These are phyloP conservation scores for Megamerina dolium DNA, from an alignment of 2,888 invertebrate genomes.

Conservation along the genomic window DNA sequence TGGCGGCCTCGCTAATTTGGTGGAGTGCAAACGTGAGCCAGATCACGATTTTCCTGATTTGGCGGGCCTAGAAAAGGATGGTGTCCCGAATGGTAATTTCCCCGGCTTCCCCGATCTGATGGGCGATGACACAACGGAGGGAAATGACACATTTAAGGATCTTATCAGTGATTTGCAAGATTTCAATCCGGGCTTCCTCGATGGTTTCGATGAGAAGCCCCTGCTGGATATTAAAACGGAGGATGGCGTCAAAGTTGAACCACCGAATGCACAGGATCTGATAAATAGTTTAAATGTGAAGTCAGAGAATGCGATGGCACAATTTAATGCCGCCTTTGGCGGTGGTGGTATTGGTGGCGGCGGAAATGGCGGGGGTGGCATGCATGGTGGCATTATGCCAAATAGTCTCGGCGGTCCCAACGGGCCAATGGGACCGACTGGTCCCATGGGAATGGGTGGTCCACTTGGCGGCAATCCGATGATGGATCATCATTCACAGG, in stretches of 20 bases:
- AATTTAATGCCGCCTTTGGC: conserved; percentile 42
- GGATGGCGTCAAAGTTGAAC: conserved; percentile 47
- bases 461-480: conserved; percentile 4
- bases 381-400: conserved; percentile 16
- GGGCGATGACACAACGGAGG: conserved; percentile 76
- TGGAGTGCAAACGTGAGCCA: conserved; percentile 80
- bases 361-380: conserved; percentile 16
- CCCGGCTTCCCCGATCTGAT: conserved; percentile 75
- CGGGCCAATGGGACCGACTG: conserved; percentile 2
- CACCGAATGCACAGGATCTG: conserved; percentile 47
- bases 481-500: background rate
- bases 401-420: too few relatives aligned
- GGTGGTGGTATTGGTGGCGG: conserved; percentile 26
- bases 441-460: conserved; percentile 9
- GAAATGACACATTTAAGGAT: conserved; percentile 76
- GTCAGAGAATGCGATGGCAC: conserved; percentile 44
- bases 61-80: conserved; percentile 80
- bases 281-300: conserved; percentile 48
- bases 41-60: conserved; percentile 82
- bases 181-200: conserved; percentile 75
- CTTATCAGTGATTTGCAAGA: conserved; percentile 82
- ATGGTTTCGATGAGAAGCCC: conserved; percentile 60
- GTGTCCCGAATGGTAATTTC: conserved; percentile 66
- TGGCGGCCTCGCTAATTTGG: conserved; percentile 58
- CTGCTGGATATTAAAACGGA: conserved; percentile 49